Conservation (phyloP, 2,113 vertebrate species). For the Cheirogaleus medius region DNA sequence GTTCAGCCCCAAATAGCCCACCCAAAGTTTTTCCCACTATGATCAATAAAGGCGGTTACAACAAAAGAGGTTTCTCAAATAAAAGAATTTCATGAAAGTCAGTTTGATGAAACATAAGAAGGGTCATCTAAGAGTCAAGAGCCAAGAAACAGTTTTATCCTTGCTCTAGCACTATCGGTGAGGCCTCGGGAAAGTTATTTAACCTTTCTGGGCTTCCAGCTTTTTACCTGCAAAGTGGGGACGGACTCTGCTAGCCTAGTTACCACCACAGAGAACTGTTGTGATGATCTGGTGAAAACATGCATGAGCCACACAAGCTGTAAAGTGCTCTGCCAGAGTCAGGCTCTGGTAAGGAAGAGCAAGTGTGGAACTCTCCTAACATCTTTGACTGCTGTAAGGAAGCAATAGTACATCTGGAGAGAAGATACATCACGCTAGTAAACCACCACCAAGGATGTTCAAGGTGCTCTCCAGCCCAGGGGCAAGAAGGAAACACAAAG, state of each 20-base stretch:
- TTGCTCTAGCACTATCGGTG: too few relatives aligned
- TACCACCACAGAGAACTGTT: neutral
- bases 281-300: neutral
- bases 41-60: neutral
- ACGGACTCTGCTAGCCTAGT: neutral
- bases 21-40: neutral
- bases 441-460: neutral
- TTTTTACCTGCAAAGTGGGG: neutral
- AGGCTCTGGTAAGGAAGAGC: neutral
- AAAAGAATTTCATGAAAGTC: neutral
- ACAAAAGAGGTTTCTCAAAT: slow-evolving; percentile 29
- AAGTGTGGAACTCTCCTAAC: neutral
- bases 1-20: neutral
- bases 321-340: neutral
- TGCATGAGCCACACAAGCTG: neutral
- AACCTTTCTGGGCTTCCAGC: neutral
- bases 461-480: neutral
- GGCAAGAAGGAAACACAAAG: neutral
- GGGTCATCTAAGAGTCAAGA: neutral
- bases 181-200: neutral
- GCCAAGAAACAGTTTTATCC: neutral
- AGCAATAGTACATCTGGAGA: neutral
- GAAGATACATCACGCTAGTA: neutral
- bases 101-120: neutral
- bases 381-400: neutral